phyloP scores from a whole-genome alignment of 2,113 vertebrate genomes.

The Hemiprocne comata region DNA sequence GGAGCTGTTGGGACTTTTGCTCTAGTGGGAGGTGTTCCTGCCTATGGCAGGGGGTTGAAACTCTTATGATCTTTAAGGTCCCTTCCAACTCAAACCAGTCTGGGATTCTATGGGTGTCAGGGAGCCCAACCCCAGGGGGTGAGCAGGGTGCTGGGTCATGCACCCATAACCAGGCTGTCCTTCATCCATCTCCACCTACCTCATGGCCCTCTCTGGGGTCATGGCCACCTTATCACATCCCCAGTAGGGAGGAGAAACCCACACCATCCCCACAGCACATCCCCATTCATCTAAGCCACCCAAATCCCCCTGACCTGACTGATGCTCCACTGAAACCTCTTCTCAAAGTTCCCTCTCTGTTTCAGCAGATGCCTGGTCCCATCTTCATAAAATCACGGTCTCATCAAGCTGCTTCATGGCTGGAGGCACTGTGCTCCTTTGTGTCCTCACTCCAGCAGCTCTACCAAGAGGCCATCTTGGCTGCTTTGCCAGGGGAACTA shows the following conservation, averaged over 20 bases:
- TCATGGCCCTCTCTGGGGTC: not conserved
- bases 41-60: too few species aligned
- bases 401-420: fast-evolving
- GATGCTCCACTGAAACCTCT: not conserved
- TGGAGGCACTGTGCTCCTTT: fast-evolving
- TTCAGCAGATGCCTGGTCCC: not conserved
- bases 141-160: not conserved
- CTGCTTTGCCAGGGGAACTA: not conserved
- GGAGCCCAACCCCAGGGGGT: too few species aligned
- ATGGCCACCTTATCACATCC: not conserved
- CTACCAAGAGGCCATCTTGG: fast-evolving
- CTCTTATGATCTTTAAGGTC: too few species aligned
- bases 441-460: not conserved
- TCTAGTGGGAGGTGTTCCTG: too few species aligned
- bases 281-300: too few species aligned
- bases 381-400: too few species aligned
- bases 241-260: too few species aligned
- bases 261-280: too few species aligned
- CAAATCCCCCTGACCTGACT: too few species aligned
- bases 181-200: fast-evolving
- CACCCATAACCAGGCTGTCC: not conserved
- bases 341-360: fast-evolving
- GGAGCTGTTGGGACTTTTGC: too few species aligned
- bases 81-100: too few species aligned
- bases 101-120: too few species aligned